phyloP scores from a whole-genome alignment of 2,113 vertebrate genomes.

The Cyphomyrus discorhynchus region DNA sequence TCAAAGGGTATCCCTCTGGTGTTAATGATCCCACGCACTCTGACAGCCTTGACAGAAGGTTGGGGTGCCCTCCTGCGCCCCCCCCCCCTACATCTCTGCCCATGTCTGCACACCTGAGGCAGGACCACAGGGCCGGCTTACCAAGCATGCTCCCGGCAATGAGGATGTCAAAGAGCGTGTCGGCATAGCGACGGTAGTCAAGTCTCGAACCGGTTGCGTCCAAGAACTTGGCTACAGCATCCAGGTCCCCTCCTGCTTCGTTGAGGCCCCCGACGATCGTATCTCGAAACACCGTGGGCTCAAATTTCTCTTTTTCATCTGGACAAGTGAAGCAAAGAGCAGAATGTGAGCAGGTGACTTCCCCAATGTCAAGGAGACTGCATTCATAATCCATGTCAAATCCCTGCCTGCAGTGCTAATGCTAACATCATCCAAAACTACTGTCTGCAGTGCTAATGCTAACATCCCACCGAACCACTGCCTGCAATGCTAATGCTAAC shows the following conservation, averaged over 20 bases:
- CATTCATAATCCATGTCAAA: not conserved
- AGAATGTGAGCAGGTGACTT: not conserved
- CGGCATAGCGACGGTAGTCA: slow-evolving; percentile 90
- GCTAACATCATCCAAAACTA: not conserved
- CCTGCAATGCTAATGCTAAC: no score
- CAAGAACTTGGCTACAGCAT: slow-evolving; percentile 85
- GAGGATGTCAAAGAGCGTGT: slow-evolving; percentile 88
- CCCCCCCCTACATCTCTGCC: not conserved
- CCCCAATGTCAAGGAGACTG: not conserved
- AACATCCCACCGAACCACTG: no score
- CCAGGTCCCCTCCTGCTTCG: slow-evolving; percentile 79
- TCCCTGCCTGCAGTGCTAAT: not conserved
- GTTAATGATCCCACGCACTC: not conserved
- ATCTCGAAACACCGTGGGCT: slow-evolving; percentile 88
- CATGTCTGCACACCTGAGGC: not conserved
- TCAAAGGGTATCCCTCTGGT: not conserved
- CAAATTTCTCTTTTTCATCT: slow-evolving; percentile 99
- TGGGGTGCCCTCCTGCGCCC: not conserved
- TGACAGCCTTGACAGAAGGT: not conserved
- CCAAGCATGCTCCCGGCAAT: slow-evolving; percentile 91
- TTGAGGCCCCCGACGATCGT: slow-evolving; percentile 83
- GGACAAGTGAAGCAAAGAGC: slow-evolving; percentile 17
- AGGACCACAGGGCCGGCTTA: slow-evolving; percentile 40
- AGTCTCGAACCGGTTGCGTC: slow-evolving; percentile 77
- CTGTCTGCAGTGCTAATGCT: not conserved